Percentiles rank a stretch among this genome's conserved stretches.
Evolutionary conservation across 2,113 vertebrate genomes (phyloP).

Genomic region (Erinaceus europaeus): DNA sequence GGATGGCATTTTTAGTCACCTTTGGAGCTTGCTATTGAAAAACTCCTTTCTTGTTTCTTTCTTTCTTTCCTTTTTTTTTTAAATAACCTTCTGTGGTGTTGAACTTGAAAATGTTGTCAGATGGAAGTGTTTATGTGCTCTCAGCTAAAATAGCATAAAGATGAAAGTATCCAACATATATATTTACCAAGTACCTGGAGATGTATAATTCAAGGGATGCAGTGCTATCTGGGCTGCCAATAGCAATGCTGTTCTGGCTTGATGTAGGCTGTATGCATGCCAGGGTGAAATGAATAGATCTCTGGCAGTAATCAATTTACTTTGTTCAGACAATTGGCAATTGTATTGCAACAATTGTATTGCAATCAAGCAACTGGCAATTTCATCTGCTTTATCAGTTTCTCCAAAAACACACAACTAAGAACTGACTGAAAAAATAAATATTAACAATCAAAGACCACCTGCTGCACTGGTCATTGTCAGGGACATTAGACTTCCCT

Average conservation of each 20-base stretch:
- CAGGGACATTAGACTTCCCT: neutral
- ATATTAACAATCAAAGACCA: conserved; percentile 63
- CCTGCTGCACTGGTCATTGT: conserved; percentile 17
- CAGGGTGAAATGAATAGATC: conserved; percentile 75
- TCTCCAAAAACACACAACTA: conserved; percentile 77
- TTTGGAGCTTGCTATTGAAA: conserved; percentile 53
- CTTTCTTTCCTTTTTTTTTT: too few species aligned
- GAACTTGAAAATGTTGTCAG: conserved; percentile 69
- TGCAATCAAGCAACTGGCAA: conserved; percentile 80
- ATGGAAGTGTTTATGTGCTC: conserved; percentile 56
- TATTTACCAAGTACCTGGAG: conserved; percentile 65
- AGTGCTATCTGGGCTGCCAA: conserved; percentile 74
- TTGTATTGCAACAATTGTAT: too few species aligned
- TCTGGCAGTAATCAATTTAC: conserved; percentile 77
- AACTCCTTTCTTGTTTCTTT: conserved; percentile 56
- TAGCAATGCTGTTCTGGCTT: conserved; percentile 65
- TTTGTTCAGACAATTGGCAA: conserved; percentile 81
- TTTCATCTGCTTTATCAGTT: conserved; percentile 77
- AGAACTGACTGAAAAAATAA: conserved; percentile 53
- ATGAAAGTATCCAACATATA: conserved; percentile 58
- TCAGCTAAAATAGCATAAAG: conserved; percentile 68
- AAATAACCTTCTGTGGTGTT: conserved; percentile 69
- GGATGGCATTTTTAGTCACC: conserved; percentile 45
- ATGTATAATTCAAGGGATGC: conserved; percentile 69
- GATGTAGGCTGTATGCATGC: conserved; percentile 66